Base-by-base conservation (phyloP, 2,113 vertebrate species). In the Corythoichthys intestinalis region DNA sequence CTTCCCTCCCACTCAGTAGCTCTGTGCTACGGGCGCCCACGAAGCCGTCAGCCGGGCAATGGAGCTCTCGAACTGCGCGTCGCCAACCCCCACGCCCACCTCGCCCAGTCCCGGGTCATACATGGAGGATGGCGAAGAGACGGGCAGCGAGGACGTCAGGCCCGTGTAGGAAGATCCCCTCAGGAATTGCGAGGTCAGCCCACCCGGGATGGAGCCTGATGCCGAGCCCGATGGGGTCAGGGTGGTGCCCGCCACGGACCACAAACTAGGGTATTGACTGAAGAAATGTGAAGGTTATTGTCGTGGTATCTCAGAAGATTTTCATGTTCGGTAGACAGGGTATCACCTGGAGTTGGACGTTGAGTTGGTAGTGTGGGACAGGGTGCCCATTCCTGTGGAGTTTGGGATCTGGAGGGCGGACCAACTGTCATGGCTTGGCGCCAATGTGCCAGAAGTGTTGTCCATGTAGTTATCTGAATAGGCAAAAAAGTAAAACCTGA, bases 261-360 rank as follows among this genome's bases (percentile, higher is more conserved):
- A 93, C 14, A 93, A 78, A 72, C 91, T 92, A 50, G 92, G 90
- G 77, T 93, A 93, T 77, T 93, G 92, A 72, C 92, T 93, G 2
- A 13, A 70, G 44, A 76, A 15, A 38, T 56, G 1, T 12, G 15
- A 59, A 72, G 2, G 54, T 35, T 37, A 2, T 1, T 14, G 10
- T 64, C 48, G 47, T 54, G 34, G 6, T 20, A 58, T 20, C 12
- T 39, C 20, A 28, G 20, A 28, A 28, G 1, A 28, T 28, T 28
- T 28, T 28, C 20, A 28, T 28, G 20, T 28, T 28, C 35, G 8
- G 9, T 4, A 37, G 44, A 48, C 17, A 4, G 4, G 5, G 53
- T 39, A 9, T 7, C 80, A 93, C 92, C 91, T 91, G 59, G 88
- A 79, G 41, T 90, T 92, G 4, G 92, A 87, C n/a, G 87, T 85